A percentile compares a stretch with the other conserved stretches of the same genome.
Evolutionary conservation across 2,888 invertebrate species (phyloP).

Genomic region (Schizotus pectinicornis): DNA sequence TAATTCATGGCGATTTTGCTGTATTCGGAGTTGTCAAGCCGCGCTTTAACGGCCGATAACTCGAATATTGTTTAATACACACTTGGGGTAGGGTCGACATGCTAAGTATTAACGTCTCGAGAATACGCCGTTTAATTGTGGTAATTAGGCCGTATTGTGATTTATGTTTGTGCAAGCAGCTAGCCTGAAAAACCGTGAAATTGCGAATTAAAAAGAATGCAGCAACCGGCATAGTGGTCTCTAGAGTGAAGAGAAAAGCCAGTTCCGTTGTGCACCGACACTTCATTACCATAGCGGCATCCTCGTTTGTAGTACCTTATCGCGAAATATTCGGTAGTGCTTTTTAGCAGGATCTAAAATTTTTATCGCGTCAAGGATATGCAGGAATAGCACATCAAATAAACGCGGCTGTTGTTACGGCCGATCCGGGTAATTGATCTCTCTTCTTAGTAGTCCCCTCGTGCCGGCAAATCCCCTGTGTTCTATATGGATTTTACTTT

Average conservation of each 20-base stretch:
- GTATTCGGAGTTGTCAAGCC: conserved; percentile 2
- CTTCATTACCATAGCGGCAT: conserved; percentile 28
- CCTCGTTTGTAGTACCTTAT: conserved; percentile 22
- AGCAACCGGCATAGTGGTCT: conserved; percentile 28
- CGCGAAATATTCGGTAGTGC: conserved; percentile 14
- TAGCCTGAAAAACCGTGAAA: conserved; percentile 29
- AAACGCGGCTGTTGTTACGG: conserved; percentile 8
- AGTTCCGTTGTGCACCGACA: conserved; percentile 27
- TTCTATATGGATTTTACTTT: conserved; percentile 31
- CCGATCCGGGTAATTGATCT: conserved; percentile 18
- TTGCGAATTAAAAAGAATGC: conserved; percentile 31
- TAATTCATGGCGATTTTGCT: not conserved
- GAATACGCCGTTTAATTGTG: not conserved
- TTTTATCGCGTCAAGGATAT: conserved; percentile 19
- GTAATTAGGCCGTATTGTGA: not conserved
- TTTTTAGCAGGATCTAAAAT: conserved; percentile 16
- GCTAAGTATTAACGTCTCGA: not conserved
- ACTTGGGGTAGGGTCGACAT: not conserved
- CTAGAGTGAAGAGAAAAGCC: conserved; percentile 30
- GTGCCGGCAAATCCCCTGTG: conserved; percentile 24
- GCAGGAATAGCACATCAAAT: conserved; percentile 20
- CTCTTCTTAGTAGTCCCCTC: conserved; percentile 7
- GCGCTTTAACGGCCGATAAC: conserved; percentile 9
- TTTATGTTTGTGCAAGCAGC: not conserved
- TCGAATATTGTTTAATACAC: conserved; percentile 7